phyloP scores from a whole-genome alignment of 2,797 vertebrate species.

The Molothrus aeneus region DNA sequence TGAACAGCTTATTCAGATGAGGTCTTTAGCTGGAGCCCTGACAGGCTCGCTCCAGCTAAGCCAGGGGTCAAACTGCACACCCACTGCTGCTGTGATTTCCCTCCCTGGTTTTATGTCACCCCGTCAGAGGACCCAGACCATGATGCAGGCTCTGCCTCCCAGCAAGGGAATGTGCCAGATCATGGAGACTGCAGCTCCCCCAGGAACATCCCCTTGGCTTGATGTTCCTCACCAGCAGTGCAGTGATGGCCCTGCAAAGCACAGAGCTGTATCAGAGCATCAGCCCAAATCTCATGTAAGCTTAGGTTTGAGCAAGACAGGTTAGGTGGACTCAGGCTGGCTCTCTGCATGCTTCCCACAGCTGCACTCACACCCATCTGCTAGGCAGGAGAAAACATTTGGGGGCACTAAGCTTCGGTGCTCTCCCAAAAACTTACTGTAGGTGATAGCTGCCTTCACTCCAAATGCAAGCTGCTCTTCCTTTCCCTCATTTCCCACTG shows the following conservation, averaged over 20 bases:
- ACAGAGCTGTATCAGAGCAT: background rate
- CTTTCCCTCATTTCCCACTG: background rate
- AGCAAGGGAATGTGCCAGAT: background rate
- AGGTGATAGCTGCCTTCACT: background rate
- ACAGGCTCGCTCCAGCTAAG: background rate
- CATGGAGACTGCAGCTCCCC: background rate
- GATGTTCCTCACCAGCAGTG: accelerated
- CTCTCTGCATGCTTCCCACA: background rate
- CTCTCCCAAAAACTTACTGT: background rate
- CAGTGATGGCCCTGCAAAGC: accelerated
- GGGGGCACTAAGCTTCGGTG: background rate
- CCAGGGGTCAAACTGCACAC: background rate
- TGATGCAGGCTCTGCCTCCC: background rate
- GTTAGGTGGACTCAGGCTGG: background rate
- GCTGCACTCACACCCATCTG: background rate
- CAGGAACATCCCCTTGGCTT: background rate
- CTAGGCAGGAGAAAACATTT: background rate
- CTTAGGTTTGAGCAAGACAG: background rate
- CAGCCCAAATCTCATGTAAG: background rate
- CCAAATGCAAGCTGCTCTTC: background rate
- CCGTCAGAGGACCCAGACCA: background rate
- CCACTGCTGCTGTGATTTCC: background rate
- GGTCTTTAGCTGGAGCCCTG: background rate
- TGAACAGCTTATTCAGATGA: background rate
- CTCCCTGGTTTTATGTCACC: background rate